Conservation (phyloP, 2,888 invertebrate species). For the Seladonia tumulorum region DNA sequence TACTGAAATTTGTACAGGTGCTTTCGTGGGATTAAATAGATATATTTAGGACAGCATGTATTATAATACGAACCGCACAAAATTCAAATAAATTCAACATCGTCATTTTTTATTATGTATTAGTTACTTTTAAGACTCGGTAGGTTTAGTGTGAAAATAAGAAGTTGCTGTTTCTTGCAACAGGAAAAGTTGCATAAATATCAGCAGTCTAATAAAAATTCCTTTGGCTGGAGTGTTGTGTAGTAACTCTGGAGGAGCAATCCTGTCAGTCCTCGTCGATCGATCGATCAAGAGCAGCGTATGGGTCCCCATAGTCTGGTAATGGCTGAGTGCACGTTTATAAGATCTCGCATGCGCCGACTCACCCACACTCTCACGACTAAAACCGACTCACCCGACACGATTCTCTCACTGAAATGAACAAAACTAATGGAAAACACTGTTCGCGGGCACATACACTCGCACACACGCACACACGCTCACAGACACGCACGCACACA, state of each 20-base stretch:
- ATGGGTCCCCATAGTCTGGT: constrained; percentile 33
- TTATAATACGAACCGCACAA: too few relatives aligned
- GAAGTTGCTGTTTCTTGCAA: too few relatives aligned
- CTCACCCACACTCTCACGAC: constrained; percentile 48
- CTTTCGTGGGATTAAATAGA: too few relatives aligned
- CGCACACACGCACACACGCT: background rate
- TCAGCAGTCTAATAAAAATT: background rate
- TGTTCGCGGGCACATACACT: constrained; percentile 32
- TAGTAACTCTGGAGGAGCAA: background rate
- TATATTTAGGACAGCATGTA: too few relatives aligned
- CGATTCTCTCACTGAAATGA: constrained; percentile 25
- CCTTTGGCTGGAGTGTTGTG: background rate
- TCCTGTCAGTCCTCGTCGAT: constrained; percentile 16
- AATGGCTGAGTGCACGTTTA: constrained; percentile 64
- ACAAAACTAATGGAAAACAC: background rate
- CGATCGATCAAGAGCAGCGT: constrained; percentile 52
- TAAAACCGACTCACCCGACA: constrained; percentile 25
- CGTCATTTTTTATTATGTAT: too few relatives aligned
- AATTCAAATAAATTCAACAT: too few relatives aligned
- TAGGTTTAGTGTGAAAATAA: too few relatives aligned
- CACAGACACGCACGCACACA: constrained; percentile 8
- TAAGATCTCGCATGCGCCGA: constrained; percentile 64
- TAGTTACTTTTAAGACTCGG: too few relatives aligned
- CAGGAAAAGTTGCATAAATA: too few relatives aligned
- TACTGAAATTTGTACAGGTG: too few relatives aligned